Conservation (phyloP, 2,797 vertebrate species). For the Peromyscus melanophrys region DNA sequence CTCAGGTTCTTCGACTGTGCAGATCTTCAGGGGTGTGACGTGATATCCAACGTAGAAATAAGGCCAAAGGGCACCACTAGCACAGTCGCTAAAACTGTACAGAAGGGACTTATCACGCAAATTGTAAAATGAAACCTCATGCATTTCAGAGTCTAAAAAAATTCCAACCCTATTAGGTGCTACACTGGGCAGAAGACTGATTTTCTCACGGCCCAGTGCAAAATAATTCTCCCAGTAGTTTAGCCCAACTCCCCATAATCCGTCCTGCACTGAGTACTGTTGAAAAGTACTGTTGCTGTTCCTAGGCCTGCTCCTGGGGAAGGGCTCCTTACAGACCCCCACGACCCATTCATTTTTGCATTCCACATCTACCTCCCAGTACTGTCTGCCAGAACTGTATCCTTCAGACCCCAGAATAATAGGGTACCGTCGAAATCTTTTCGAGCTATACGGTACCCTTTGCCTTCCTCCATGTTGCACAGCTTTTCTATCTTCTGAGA, state of each 20-base stretch:
- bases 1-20: slow-evolving; percentile 18
- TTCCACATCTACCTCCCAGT: slow-evolving; percentile 75
- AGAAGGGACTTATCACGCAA: slow-evolving; percentile 67
- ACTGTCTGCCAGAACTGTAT: slow-evolving; percentile 39
- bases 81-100: slow-evolving; percentile 25
- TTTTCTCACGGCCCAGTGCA: not conserved
- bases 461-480: not conserved
- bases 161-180: slow-evolving; percentile 59
- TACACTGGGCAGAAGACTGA: slow-evolving; percentile 50
- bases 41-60: slow-evolving; percentile 61
- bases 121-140: slow-evolving; percentile 77
- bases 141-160: slow-evolving; percentile 74
- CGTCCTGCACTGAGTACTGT: not conserved
- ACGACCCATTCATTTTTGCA: slow-evolving; percentile 61
- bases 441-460: not conserved
- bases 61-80: slow-evolving; percentile 43
- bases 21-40: slow-evolving; percentile 48
- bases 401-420: slow-evolving; percentile 36
- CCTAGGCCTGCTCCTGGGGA: not conserved
- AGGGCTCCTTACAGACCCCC: slow-evolving; percentile 55
- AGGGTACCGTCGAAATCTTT: slow-evolving; percentile 49
- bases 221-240: not conserved
- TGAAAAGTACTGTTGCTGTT: too few relatives aligned
- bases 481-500: slow-evolving; percentile 66
- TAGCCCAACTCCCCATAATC: slow-evolving; percentile 60